These are phyloP conservation scores for Dyspetes luteomarginatus DNA, from an alignment of 2,888 invertebrate genomes.

Conservation along the genomic window DNA sequence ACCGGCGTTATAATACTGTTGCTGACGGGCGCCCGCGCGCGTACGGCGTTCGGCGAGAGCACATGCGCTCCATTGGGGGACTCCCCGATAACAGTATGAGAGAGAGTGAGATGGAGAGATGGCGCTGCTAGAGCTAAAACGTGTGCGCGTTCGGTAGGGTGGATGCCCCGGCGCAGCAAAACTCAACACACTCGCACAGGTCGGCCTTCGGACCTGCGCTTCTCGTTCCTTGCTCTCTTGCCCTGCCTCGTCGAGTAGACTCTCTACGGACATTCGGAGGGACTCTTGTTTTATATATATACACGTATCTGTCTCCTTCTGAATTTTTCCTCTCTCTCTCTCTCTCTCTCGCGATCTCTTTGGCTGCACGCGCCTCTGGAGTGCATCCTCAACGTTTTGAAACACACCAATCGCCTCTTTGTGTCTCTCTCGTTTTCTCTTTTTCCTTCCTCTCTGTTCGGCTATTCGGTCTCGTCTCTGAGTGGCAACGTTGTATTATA, in stretches of 20 bases:
- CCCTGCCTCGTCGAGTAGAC: constrained; percentile 34
- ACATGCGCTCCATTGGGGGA: constrained; percentile 48
- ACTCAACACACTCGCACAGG: constrained; percentile 33
- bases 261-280: constrained; percentile 52
- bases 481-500: constrained; percentile 61
- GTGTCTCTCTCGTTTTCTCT: constrained; percentile 12
- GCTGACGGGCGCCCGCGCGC: constrained; percentile 22
- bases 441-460: constrained; percentile 36
- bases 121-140: constrained; percentile 27
- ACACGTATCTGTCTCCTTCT: no score
- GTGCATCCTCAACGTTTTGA: constrained; percentile 68
- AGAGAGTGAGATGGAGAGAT: constrained; percentile 8
- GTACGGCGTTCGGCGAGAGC: constrained; percentile 13
- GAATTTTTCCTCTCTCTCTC: constrained; percentile 59
- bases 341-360: constrained; percentile 66
- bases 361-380: constrained; percentile 65
- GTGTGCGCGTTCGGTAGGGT: constrained; percentile 62
- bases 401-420: constrained; percentile 46
- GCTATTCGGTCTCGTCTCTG: constrained; percentile 38
- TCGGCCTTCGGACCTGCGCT: constrained; percentile 76
- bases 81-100: background rate
- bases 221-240: constrained; percentile 71
- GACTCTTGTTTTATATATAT: constrained; percentile 4
- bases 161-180: constrained; percentile 53
- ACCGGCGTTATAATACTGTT: constrained; percentile 43